Conservation (phyloP, 92 coral and sea anemone genomes). For the Zoanthus sansibaricus region DNA sequence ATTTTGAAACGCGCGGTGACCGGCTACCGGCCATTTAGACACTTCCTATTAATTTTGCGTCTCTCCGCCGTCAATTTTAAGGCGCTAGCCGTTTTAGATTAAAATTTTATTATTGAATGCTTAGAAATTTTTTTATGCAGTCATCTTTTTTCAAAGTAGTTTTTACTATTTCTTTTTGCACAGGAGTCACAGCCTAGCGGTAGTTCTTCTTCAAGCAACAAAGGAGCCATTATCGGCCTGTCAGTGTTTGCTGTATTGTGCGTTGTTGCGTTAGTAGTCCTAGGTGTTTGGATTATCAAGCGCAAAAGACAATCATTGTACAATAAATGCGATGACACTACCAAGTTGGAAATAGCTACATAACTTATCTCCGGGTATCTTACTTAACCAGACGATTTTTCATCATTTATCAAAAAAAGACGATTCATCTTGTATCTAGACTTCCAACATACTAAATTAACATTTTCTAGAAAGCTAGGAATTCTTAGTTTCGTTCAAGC, state of each 20-base stretch:
- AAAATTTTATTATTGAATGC: too few species aligned
- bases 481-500: not conserved
- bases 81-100: too few species aligned
- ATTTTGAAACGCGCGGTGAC: too few species aligned
- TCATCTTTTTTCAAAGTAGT: not conserved
- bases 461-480: not conserved
- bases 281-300: slow-evolving; percentile 9
- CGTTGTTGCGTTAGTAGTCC: not conserved
- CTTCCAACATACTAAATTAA: not conserved
- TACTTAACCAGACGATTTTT: not conserved
- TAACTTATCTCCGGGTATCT: not conserved
- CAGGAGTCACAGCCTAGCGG: not conserved
- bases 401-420: not conserved
- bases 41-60: too few species aligned
- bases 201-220: slow-evolving; percentile 14
- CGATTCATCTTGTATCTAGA: not conserved
- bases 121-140: too few species aligned
- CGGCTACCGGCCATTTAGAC: too few species aligned
- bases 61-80: too few species aligned
- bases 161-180: not conserved
- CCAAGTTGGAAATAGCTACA: slow-evolving; percentile 8
- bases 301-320: not conserved
- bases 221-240: slow-evolving; percentile 16
- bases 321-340: slow-evolving; percentile 21
- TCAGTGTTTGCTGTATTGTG: slow-evolving; percentile 25